Evolutionary conservation across 23 tunicate genomes (phyloP).

Genomic region (Botrylloides violaceus): DNA sequence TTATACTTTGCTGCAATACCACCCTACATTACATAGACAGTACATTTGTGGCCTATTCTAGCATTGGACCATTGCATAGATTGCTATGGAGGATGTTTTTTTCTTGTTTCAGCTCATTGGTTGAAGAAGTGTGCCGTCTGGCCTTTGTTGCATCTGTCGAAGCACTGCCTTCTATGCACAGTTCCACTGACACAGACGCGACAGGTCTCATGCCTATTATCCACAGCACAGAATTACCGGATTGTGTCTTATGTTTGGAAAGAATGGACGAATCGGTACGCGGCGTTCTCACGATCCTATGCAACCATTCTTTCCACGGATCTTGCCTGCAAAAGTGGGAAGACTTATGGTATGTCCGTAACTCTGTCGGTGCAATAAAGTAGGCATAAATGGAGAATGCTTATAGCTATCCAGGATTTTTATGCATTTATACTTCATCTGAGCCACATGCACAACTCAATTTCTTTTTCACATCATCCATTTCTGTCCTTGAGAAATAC

Average conservation of each 20-base stretch:
- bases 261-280: slow-evolving; percentile 98
- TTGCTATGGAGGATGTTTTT: too few species aligned
- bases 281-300: slow-evolving; percentile 80
- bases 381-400: too few species aligned
- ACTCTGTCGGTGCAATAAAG: too few species aligned
- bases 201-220: slow-evolving; percentile 41
- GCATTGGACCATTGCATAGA: too few species aligned
- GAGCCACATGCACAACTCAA: too few species aligned
- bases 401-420: too few species aligned
- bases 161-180: slow-evolving; percentile 40
- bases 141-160: slow-evolving; percentile 94
- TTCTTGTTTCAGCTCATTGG: slow-evolving; percentile 38
- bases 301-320: slow-evolving; percentile 97
- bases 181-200: neutral
- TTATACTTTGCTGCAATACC: too few species aligned
- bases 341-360: slow-evolving; percentile 74
- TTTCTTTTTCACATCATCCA: too few species aligned
- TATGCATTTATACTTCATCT: too few species aligned
- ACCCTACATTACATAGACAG: too few species aligned
- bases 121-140: slow-evolving; percentile 75
- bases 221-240: slow-evolving; percentile 81
- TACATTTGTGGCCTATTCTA: too few species aligned
- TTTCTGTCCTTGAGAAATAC: too few species aligned
- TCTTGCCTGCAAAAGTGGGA: slow-evolving; percentile 89
- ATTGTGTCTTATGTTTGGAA: slow-evolving; percentile 92